phyloP scores from a whole-genome alignment of 2,888 invertebrate genomes.

The Trilocha varians region DNA sequence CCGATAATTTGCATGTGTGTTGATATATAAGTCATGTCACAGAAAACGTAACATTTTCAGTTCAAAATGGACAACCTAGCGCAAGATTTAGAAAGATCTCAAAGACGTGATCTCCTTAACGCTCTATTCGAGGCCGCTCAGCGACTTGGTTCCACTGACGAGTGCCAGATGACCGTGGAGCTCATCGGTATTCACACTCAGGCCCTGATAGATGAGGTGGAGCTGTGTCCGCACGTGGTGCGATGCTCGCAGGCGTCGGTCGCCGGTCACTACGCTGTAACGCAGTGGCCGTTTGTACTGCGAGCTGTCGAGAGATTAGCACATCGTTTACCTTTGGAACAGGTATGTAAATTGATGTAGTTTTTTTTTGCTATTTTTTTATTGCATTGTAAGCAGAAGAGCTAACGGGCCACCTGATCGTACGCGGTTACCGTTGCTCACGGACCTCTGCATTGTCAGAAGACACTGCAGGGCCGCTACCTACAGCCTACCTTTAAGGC shows the following conservation, averaged over 20 bases:
- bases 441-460: no score
- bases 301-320: slow-evolving; percentile 22
- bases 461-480: no score
- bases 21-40: no score
- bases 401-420: no score
- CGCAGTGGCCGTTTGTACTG: slow-evolving; percentile 26
- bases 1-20: no score
- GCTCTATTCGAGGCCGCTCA: slow-evolving; percentile 26
- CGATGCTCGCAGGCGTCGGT: slow-evolving; percentile 20
- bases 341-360: slow-evolving; percentile 25
- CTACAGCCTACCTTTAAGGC: no score
- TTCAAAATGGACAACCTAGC: slow-evolving; percentile 42
- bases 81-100: slow-evolving; percentile 15
- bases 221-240: slow-evolving; percentile 23
- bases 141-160: slow-evolving; percentile 25
- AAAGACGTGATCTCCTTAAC: slow-evolving; percentile 30
- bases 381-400: no score
- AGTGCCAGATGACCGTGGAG: slow-evolving; percentile 38
- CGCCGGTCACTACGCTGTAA: slow-evolving; percentile 23
- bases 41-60: slow-evolving; percentile 14
- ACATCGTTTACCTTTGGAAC: slow-evolving; percentile 26
- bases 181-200: slow-evolving; percentile 42
- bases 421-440: no score
- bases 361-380: no score
- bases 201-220: slow-evolving; percentile 20